These are phyloP conservation scores for Neodontobutis hainanensis DNA, from an alignment of 2,113 vertebrate genomes.

Conservation along the genomic window DNA sequence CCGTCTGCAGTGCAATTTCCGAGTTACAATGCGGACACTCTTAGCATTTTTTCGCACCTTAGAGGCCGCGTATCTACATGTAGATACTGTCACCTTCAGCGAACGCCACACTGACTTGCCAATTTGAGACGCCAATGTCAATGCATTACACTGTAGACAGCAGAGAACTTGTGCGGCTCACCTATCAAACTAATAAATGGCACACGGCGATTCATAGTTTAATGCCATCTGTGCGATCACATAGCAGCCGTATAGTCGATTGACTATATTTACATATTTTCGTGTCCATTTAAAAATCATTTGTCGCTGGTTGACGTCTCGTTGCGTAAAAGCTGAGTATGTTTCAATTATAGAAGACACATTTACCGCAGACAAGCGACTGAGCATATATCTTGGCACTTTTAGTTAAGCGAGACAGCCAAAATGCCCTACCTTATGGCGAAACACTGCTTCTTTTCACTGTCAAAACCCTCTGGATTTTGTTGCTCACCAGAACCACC, in stretches of 20 bases:
- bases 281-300: background rate
- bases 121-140: constrained; percentile 32
- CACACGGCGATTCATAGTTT: background rate
- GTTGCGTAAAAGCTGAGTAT: background rate
- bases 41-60: background rate
- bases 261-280: background rate
- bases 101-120: constrained; percentile 10
- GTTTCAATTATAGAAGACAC: background rate
- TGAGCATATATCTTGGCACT: background rate
- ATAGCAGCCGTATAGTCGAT: background rate
- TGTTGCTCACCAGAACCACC: constrained; percentile 72
- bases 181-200: constrained; percentile 9
- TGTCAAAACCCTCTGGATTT: constrained; percentile 55
- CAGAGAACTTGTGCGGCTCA: constrained; percentile 40
- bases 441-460: constrained; percentile 34
- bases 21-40: background rate
- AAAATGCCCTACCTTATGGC: constrained; percentile 52
- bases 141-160: constrained; percentile 15
- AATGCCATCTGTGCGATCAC: background rate
- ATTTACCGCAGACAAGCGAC: background rate
- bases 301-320: constrained; percentile 23
- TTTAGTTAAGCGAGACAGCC: background rate
- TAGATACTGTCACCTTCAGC: constrained; percentile 4
- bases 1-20: constrained; percentile 46
- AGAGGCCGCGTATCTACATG: background rate